phyloP scores from a whole-genome alignment of 1,140 invertebrate genomes.

The Pseudomyrmex sp. region DNA sequence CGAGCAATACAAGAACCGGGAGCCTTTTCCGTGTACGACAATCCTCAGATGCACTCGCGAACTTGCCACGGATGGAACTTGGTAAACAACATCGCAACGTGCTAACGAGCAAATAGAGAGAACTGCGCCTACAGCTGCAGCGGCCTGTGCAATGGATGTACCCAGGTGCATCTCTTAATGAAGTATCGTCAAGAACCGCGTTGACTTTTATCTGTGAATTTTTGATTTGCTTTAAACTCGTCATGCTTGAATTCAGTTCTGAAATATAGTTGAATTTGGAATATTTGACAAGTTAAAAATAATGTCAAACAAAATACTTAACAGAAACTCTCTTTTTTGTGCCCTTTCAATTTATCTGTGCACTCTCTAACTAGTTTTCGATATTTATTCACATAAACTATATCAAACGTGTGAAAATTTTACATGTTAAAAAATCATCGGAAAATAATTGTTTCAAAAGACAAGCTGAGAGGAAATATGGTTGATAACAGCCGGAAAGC shows the following conservation, averaged over 20 bases:
- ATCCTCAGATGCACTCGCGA: constrained; percentile 18
- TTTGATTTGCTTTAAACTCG: constrained; percentile 43
- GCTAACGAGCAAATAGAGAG: constrained; percentile 60
- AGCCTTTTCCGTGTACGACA: neutral
- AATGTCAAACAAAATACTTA: constrained; percentile 24
- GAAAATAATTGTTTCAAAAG: too few relatives aligned
- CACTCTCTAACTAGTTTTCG: neutral
- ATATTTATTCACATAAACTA: neutral
- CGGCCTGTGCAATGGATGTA: constrained; percentile 38
- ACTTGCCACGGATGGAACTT: constrained; percentile 47
- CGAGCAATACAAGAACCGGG: constrained; percentile 7
- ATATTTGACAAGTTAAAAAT: constrained; percentile 13
- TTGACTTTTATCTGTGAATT: constrained; percentile 25
- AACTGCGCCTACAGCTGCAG: constrained; percentile 43
- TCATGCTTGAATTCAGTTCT: constrained; percentile 1
- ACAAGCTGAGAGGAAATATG: too few relatives aligned
- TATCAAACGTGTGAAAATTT: too few relatives aligned
- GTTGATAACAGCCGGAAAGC: too few relatives aligned
- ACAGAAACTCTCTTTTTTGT: neutral
- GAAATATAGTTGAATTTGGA: neutral
- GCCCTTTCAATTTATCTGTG: neutral
- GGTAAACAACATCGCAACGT: constrained; percentile 61
- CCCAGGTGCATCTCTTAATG: constrained; percentile 55
- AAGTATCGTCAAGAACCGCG: constrained; percentile 40
- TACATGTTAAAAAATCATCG: too few relatives aligned